A percentile compares a stretch with the other conserved stretches of the same genome.
Evolutionary conservation across 2,888 invertebrate species (phyloP).

Genomic region (Achlya flavicornis): DNA sequence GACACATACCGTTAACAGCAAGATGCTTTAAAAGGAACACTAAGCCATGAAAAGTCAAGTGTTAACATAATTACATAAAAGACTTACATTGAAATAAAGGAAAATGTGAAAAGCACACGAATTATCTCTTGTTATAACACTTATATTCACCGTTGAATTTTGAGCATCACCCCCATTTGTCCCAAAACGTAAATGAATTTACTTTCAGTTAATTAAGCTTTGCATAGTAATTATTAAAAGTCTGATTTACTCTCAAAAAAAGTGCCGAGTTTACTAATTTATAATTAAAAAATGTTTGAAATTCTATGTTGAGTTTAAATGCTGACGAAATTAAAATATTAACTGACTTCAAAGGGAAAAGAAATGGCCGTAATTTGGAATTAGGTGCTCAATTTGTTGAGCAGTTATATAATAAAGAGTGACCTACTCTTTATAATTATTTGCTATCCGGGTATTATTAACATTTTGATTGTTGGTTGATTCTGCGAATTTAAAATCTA

Average conservation of each 20-base stretch:
- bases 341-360: conserved; percentile 38
- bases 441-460: neutral
- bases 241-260: conserved; percentile 58
- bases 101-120: no score
- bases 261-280: conserved; percentile 67
- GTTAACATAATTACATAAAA: no score
- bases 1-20: no score
- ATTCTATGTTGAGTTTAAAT: conserved; percentile 61
- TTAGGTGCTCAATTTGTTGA: conserved; percentile 29
- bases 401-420: conserved; percentile 8
- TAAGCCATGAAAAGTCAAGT: no score
- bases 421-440: neutral
- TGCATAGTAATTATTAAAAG: conserved; percentile 70
- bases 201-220: conserved; percentile 71
- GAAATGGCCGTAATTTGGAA: conserved; percentile 34
- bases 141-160: conserved; percentile 36
- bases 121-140: no score
- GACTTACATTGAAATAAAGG: no score
- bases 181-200: conserved; percentile 58
- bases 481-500: neutral
- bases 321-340: conserved; percentile 45
- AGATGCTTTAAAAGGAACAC: no score
- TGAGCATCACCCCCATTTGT: conserved; percentile 54
- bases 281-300: conserved; percentile 68
- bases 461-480: neutral